A percentile compares a stretch with the other conserved stretches of the same genome.
Evolutionary conservation across 2,797 vertebrate genomes (phyloP).

Genomic region (Stomatorhinus walkeri): DNA sequence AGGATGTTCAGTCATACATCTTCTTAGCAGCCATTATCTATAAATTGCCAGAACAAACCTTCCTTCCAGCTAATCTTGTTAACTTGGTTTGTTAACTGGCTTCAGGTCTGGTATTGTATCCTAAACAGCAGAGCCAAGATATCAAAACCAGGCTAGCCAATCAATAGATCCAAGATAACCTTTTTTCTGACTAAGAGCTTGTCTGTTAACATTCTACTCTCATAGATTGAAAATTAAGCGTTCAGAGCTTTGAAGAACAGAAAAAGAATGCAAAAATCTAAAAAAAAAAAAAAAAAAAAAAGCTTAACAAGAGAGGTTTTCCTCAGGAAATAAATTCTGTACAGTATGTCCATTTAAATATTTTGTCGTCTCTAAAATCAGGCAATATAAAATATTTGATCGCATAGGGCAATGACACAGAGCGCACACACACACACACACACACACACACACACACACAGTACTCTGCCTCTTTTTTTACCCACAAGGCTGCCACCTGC

Average conservation of each 20-base stretch:
- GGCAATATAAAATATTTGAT: not conserved
- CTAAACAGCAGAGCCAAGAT: not conserved
- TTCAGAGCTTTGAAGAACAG: not conserved
- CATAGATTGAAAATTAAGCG: not conserved
- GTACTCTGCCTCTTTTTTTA: conserved; percentile 46
- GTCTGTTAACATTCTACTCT: not conserved
- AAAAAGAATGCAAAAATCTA: not conserved
- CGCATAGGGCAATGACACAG: not conserved
- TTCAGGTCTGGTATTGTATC: not conserved
- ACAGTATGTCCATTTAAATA: not conserved
- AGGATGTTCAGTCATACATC: not conserved
- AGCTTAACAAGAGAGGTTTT: not conserved
- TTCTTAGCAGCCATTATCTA: not conserved
- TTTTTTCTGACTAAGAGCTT: too few relatives aligned
- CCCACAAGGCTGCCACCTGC: conserved; percentile 71
- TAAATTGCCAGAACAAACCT: not conserved
- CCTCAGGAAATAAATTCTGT: not conserved
- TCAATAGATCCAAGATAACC: not conserved
- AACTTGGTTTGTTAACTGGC: not conserved
- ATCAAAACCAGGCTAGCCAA: not conserved
- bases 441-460: conserved; percentile 47
- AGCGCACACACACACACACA: not conserved
- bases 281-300: not conserved
- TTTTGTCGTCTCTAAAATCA: not conserved
- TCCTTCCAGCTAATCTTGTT: too few relatives aligned